These are phyloP conservation scores for Dryococelus australis DNA, from an alignment of 2,888 invertebrate genomes.

Conservation along the genomic window DNA sequence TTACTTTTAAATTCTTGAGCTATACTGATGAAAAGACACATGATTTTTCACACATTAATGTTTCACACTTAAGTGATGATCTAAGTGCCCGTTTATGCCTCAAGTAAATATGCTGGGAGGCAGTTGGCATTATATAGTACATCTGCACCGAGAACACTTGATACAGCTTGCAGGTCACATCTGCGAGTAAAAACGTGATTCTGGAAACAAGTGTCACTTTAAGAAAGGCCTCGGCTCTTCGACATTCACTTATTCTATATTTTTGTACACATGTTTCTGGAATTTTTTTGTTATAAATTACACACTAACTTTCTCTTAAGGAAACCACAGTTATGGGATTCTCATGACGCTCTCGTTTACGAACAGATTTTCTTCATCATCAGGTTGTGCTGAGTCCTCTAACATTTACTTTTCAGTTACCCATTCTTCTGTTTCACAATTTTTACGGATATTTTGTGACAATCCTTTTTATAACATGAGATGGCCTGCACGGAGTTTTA, in stretches of 20 bases:
- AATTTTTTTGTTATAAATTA: not conserved
- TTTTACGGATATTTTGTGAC: too few relatives aligned
- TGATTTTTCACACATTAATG: too few relatives aligned
- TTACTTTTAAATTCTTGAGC: too few relatives aligned
- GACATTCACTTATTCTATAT: not conserved
- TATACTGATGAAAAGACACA: too few relatives aligned
- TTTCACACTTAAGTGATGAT: too few relatives aligned
- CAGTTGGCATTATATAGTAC: not conserved
- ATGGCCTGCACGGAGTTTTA: too few relatives aligned
- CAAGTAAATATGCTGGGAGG: too few relatives aligned
- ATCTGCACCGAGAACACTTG: not conserved
- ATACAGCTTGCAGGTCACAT: not conserved
- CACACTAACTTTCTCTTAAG: not conserved
- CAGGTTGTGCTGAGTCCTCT: not conserved
- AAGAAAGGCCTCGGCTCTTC: not conserved
- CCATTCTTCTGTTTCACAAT: too few relatives aligned
- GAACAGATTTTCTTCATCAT: not conserved
- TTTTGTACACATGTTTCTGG: not conserved
- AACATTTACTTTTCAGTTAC: too few relatives aligned
- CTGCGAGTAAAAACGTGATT: not conserved
- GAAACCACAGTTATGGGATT: too few relatives aligned
- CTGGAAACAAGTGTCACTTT: not conserved
- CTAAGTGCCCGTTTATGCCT: too few relatives aligned
- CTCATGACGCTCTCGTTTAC: not conserved
- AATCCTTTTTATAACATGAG: too few relatives aligned